A percentile compares a stretch with the other conserved stretches of the same genome.
phyloP scores from a whole-genome alignment of 2,113 vertebrate genomes.

The Aldabrachelys gigantea region DNA sequence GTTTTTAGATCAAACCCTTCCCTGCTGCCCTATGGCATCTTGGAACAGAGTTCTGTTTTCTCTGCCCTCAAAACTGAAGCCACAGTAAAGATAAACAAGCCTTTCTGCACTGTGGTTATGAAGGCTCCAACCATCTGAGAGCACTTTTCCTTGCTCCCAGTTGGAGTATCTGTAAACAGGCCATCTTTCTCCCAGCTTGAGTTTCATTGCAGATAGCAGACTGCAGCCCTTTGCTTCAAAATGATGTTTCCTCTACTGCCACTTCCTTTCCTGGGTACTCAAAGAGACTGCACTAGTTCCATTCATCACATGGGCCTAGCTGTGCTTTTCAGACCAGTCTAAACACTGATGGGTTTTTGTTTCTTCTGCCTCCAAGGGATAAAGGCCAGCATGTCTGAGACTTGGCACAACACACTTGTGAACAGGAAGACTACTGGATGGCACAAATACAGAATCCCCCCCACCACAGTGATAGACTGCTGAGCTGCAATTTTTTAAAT shows the following conservation, averaged over 20 bases:
- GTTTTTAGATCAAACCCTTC: fast-evolving
- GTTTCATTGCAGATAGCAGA: not conserved
- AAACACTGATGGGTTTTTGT: not conserved
- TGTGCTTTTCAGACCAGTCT: not conserved
- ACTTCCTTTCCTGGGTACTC: not conserved
- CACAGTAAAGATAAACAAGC: not conserved
- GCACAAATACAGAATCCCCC: not conserved
- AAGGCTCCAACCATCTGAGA: fast-evolving
- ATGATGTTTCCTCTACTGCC: too few species aligned
- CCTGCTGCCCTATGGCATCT: not conserved
- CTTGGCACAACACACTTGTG: fast-evolving
- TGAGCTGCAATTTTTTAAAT: not conserved
- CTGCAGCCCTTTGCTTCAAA: not conserved
- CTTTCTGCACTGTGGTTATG: fast-evolving
- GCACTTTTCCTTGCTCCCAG: not conserved
- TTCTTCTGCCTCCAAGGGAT: not conserved
- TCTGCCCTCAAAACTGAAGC: not conserved
- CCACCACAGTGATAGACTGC: not conserved
- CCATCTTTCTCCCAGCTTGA: not conserved
- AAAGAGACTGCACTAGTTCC: not conserved
- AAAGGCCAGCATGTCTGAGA: too few species aligned
- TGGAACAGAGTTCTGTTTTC: not conserved
- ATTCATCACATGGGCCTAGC: fast-evolving
- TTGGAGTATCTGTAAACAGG: too few species aligned
- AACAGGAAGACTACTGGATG: fast-evolving